Evolutionary conservation across 2,113 vertebrate genomes (phyloP), one percentile per base, ranked within the genome.

Genomic region (Barbus barbus): DNA sequence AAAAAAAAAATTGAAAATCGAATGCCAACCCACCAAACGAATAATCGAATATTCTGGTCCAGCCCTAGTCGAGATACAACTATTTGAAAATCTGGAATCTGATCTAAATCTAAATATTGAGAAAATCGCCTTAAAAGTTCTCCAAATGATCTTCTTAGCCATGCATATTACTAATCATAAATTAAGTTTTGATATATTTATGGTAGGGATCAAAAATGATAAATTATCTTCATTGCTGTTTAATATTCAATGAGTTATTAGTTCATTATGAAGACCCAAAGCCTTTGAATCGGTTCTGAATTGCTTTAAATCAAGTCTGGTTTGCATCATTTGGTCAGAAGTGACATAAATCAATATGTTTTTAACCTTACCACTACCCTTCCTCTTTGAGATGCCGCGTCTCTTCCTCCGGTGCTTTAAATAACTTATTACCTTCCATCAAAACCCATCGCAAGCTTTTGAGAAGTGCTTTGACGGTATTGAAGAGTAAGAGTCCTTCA

Each of bases 221-320:
- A 58, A 58, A n/a, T 58, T 3, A 58, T 58, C 7, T 58, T 82
- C 63, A 33, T 86, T 83, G 76, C 26, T 38, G 4, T 60, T 61
- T 24, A 81, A 76, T 71, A 73, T 87, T 84, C 76, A 77, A 61
- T 60, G 51, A 76, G 4, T 9, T n/a, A 79, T 78, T 79, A 69
- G 31, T 85, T 79, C 65, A 60, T 73, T 79, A 79, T 84, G 74
- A 85, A 78, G 61, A 85, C 28, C 44, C 16, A 80, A 83, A 28
- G 6, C 13, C 7, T 75, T 28, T 56, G 75, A 80, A 60, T 26
- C 0, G 51, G n/a, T 31, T 74, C 22, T 75, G 33, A 80, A 72
- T 53, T 28, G 44, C 2, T 20, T 20, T 83, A 63, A 80, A 71
- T 76, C 60, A 48, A 65, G n/a, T 46, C 74, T 75, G 11, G 58